Conservation (phyloP, 2,113 vertebrate species). For the Ctenodactylus gundi region DNA sequence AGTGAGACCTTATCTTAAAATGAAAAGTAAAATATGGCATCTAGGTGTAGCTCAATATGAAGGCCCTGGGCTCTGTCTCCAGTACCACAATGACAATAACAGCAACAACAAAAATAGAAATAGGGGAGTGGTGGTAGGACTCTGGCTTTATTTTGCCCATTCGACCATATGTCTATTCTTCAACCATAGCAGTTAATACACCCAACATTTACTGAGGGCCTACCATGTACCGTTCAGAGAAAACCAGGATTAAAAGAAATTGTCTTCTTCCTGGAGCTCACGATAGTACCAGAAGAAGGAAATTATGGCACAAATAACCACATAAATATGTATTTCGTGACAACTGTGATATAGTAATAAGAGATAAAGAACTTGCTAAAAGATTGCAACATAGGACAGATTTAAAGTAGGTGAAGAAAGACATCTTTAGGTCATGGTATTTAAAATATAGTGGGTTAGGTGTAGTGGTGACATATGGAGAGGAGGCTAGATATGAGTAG, state of each 20-base stretch:
- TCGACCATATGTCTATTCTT: not conserved
- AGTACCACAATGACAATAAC: no score
- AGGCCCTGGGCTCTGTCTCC: no score
- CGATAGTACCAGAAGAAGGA: not conserved
- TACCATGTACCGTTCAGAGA: not conserved
- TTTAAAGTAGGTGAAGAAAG: not conserved
- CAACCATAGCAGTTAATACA: not conserved
- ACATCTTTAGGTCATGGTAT: not conserved
- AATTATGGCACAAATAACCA: not conserved
- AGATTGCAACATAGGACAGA: not conserved
- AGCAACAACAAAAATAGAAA: no score
- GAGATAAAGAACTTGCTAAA: not conserved
- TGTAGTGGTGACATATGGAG: not conserved
- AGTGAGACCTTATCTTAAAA: no score
- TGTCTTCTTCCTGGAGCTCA: not conserved
- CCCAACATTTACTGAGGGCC: not conserved
- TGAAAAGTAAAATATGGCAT: no score
- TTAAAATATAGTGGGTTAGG: not conserved
- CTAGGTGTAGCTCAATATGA: no score
- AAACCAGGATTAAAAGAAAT: not conserved
- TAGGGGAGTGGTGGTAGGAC: not conserved
- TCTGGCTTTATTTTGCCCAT: not conserved
- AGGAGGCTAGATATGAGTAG: not conserved
- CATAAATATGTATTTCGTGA: not conserved
- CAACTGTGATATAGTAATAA: not conserved